phyloP scores from a whole-genome alignment of 1,140 invertebrate species.

The Latrodectus geometricus region DNA sequence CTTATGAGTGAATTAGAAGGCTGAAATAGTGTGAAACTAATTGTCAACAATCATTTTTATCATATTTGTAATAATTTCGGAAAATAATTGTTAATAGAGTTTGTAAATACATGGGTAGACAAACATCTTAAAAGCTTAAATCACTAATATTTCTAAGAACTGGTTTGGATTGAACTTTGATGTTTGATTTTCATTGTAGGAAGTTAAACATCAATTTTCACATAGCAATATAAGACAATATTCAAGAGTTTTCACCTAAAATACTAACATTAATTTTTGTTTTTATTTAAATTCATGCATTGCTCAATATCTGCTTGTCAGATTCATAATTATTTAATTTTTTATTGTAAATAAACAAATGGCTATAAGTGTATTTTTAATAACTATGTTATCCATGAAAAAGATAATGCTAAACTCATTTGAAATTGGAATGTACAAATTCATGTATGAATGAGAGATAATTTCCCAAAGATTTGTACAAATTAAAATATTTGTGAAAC shows the following conservation, averaged over 20 bases:
- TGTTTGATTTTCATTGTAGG: no score
- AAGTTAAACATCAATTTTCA: no score
- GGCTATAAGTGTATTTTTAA: not conserved
- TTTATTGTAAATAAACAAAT: not conserved
- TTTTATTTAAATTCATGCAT: not conserved
- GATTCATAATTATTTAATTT: slow-evolving; percentile 5
- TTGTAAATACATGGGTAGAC: no score
- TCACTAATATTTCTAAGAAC: no score
- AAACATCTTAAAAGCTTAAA: no score
- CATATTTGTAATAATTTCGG: not conserved
- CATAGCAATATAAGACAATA: no score
- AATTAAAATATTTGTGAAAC: slow-evolving; percentile 26
- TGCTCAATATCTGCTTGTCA: not conserved
- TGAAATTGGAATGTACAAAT: slow-evolving; percentile 14
- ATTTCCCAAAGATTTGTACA: slow-evolving; percentile 49
- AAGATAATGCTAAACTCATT: not conserved
- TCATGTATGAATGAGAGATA: not conserved
- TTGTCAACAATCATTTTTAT: not conserved
- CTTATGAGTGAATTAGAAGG: no score
- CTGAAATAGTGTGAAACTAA: not conserved
- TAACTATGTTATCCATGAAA: not conserved
- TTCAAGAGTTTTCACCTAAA: no score
- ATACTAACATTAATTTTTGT: not conserved
- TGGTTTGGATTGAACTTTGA: no score
- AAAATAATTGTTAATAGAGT: no score